These are phyloP conservation scores for Euzetes globulus DNA, from an alignment of 2,888 invertebrate genomes.

Conservation along the genomic window DNA sequence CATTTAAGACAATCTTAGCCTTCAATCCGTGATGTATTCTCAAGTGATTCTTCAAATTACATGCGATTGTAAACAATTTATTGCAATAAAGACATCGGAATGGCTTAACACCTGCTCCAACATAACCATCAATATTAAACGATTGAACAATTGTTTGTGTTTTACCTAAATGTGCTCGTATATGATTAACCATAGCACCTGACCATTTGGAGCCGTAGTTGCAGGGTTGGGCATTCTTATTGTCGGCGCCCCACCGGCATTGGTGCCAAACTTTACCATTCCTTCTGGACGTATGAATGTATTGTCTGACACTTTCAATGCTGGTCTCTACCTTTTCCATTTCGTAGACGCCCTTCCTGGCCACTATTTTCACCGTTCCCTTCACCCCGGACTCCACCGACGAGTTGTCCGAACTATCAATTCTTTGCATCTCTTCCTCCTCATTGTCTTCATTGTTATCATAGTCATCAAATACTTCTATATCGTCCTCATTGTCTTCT, in stretches of 20 bases:
- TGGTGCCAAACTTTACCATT: constrained; percentile 16
- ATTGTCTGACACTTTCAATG: constrained; percentile 19
- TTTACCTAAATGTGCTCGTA: background rate
- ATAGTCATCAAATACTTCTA: background rate
- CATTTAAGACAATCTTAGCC: background rate
- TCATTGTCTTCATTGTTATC: background rate
- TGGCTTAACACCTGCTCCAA: background rate
- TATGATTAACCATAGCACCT: constrained; percentile 20
- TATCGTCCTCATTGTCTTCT: background rate
- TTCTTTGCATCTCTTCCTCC: background rate
- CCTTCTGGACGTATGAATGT: background rate
- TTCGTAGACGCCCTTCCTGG: background rate
- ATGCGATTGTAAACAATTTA: constrained; percentile 8
- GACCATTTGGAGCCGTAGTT: constrained; percentile 18
- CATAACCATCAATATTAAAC: background rate
- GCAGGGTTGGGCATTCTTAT: background rate
- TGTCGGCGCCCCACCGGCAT: background rate
- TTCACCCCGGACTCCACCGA: background rate
- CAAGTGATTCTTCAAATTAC: constrained; percentile 27
- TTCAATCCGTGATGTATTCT: constrained; percentile 10
- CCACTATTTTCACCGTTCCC: background rate
- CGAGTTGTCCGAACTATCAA: background rate
- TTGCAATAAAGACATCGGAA: constrained; percentile 8
- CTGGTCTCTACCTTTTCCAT: background rate
- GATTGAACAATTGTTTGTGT: background rate